These are phyloP conservation scores for Eumeta japonica DNA, from an alignment of 1,140 invertebrate genomes.

Conservation along the genomic window DNA sequence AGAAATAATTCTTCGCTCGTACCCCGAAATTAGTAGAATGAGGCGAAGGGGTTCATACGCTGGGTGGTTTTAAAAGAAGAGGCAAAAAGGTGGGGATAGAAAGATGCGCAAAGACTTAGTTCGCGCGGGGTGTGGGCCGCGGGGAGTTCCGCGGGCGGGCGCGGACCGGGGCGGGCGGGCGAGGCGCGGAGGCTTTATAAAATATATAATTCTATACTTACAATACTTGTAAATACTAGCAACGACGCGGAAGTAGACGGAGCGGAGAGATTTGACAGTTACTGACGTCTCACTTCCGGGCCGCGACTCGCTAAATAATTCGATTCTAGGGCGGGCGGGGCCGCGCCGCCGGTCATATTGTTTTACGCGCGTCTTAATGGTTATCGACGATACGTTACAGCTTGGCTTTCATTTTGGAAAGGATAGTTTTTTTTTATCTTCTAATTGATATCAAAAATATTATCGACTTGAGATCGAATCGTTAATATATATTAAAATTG, in stretches of 20 bases:
- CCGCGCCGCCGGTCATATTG: no score
- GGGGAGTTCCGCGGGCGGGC: neutral
- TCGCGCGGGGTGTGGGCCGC: slow-evolving; percentile 37
- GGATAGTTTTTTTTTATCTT: neutral
- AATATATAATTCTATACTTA: slow-evolving; percentile 59
- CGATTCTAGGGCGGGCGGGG: no score
- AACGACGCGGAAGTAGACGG: slow-evolving; percentile 45
- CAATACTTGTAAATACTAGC: slow-evolving; percentile 56
- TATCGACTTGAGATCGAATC: no score
- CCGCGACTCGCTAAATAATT: no score
- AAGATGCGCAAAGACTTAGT: slow-evolving; percentile 58
- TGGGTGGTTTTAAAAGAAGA: slow-evolving; percentile 55
- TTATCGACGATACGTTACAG: neutral
- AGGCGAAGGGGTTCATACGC: slow-evolving; percentile 53
- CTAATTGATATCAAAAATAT: slow-evolving; percentile 20
- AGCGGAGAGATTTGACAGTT: slow-evolving; percentile 22
- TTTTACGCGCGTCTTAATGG: slow-evolving; percentile 7
- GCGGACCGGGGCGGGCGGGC: slow-evolving; percentile 7
- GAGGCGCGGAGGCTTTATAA: slow-evolving; percentile 57
- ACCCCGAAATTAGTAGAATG: slow-evolving; percentile 57
- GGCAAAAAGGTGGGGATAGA: slow-evolving; percentile 55
- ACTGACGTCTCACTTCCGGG: slow-evolving; percentile 3
- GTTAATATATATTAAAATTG: no score
- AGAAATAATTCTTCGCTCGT: slow-evolving; percentile 56
- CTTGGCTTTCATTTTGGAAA: slow-evolving; percentile 1